These are phyloP conservation scores for Galaxias olidus DNA, from an alignment of 2,797 vertebrate genomes.

Conservation along the genomic window DNA sequence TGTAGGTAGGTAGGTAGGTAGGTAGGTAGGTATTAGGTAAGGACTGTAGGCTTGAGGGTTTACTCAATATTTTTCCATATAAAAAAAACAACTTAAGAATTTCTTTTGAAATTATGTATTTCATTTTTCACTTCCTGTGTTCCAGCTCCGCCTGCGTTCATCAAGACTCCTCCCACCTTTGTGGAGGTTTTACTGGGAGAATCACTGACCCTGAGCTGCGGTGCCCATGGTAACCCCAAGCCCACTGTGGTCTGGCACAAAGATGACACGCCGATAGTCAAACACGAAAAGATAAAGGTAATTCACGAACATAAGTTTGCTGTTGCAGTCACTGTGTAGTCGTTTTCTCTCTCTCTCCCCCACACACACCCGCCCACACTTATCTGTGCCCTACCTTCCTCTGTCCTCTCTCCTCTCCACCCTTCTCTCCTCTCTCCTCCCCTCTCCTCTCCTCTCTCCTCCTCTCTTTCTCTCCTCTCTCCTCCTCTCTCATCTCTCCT, in stretches of 20 bases:
- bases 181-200: conserved; percentile 86
- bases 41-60: too few species aligned
- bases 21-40: too few species aligned
- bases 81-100: too few species aligned
- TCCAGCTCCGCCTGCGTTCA: conserved; percentile 88
- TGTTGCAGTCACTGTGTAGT: too few species aligned
- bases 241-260: conserved; percentile 89
- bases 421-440: background rate
- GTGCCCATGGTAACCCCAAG: conserved; percentile 86
- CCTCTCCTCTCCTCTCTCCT: background rate
- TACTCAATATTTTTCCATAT: too few species aligned
- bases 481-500: background rate
- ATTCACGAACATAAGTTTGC: conserved; percentile 23
- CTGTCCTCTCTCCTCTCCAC: background rate
- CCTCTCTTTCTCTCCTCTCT: conserved; percentile 1
- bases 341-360: background rate
- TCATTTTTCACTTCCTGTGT: conserved; percentile 27
- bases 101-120: background rate
- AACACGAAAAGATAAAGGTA: conserved; percentile 82
- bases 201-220: conserved; percentile 83
- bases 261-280: conserved; percentile 75
- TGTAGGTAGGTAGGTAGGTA: too few species aligned
- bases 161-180: conserved; percentile 84
- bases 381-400: background rate
- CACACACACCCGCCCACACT: background rate